Evolutionary conservation across 2,888 invertebrate species (phyloP), one percentile per base, ranked within the genome.

Genomic region (Drosophila cracens): DNA sequence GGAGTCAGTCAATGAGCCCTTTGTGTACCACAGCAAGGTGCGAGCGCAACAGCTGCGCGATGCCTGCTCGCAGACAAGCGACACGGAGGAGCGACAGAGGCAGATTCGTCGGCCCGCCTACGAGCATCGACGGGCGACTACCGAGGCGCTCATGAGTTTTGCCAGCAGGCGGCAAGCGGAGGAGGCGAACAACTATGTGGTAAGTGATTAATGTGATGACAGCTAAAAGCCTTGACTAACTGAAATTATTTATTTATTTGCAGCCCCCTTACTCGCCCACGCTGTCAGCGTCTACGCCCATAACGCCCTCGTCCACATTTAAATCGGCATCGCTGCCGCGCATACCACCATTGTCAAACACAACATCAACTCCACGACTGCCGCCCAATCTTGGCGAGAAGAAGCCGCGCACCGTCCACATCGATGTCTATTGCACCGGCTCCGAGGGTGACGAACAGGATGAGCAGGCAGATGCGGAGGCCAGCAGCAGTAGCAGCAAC

Each of bases 341-440:
- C 34, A 91, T 92, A 73, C 91, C 92, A 43, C 82, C 89, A 3
- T 60, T 88, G 54, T 73, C 87, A 21, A 83, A 40, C 8, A 13
- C 46, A 21, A 82, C 46, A 36, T 43, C 54, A 21, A n/a, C 58
- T 16, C 48, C 76, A 16, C 36, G 67, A 33, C 16, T 78, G 10
- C 64, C 85, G 16, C 62, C 86, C 16, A 81, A 69, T 61, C 61
- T 81, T 36, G 76, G 84, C n/a, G 91, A 92, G 73, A 93, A 93
- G 79, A 94, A 93, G 79, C 93, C 93, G 83, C 94, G 96, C 65
- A 96, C 96, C 0, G 96, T 96, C 34, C 96, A 96, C 89, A 96
- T 96, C 60, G 96, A 96, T 92, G 96, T 96, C 4, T 96, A 96
- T 87, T 96, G 96, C 87, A 96, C 96, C 0, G 96, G 95, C 2